Percentiles rank a stretch among this genome's conserved stretches.
Conservation (phyloP, 2,797 vertebrate genomes). For the Phoxinus dragarum region DNA sequence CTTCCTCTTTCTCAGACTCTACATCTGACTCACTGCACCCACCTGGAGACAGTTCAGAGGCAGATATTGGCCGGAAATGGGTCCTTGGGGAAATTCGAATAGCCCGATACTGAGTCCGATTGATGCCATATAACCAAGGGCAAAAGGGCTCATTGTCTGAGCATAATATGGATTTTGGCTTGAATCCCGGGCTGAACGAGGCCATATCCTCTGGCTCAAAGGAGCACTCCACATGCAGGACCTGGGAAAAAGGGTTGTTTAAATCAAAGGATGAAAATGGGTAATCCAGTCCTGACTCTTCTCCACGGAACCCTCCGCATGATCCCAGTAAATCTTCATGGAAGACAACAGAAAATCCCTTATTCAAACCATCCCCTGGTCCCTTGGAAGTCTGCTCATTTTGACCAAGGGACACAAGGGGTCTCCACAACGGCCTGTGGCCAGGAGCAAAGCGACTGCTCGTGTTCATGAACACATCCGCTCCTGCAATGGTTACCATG, state of each 20-base stretch:
- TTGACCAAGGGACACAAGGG: constrained; percentile 92
- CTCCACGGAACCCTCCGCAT: constrained; percentile 89
- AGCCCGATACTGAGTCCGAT: constrained; percentile 95
- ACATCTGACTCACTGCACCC: constrained; percentile 95
- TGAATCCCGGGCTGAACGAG: constrained; percentile 95
- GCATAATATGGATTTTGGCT: constrained; percentile 97
- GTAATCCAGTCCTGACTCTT: constrained; percentile 93
- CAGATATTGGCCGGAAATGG: constrained; percentile 98
- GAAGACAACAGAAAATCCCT: constrained; percentile 99
- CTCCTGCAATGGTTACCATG: constrained; percentile 94
- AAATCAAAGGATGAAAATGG: constrained; percentile 96
- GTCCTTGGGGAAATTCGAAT: constrained; percentile 98
- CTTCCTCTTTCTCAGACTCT: constrained; percentile 97
- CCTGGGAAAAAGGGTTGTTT: constrained; percentile 97
- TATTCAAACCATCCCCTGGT: constrained; percentile 89
- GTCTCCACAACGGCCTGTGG: constrained; percentile 94
- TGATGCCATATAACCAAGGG: constrained; percentile 91
- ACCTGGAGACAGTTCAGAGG: constrained; percentile 95
- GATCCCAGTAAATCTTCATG: constrained; percentile 98
- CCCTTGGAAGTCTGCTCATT: constrained; percentile 85
- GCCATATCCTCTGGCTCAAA: constrained; percentile 98
- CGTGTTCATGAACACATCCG: constrained; percentile 96
- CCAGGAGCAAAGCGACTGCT: constrained; percentile 94
- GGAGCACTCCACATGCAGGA: constrained; percentile 98
- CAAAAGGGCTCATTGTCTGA: constrained; percentile 91